phyloP scores from a whole-genome alignment of 2,888 invertebrate species.

The Cantharis rufa region DNA sequence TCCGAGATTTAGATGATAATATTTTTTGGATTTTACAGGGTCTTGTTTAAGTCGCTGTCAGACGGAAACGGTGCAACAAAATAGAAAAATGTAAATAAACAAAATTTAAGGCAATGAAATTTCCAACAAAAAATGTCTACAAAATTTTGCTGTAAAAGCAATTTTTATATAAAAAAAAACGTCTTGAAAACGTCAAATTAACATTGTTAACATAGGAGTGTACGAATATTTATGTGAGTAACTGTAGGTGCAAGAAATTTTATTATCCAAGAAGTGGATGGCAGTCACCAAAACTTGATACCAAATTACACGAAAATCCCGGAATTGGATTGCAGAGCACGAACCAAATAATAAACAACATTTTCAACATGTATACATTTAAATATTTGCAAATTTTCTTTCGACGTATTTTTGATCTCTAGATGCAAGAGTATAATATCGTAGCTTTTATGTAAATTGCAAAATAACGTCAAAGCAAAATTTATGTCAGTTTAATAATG shows the following conservation, averaged over 20 bases:
- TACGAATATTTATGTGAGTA: too few species aligned
- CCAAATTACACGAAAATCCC: not conserved
- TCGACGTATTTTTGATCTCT: not conserved
- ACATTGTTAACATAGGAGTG: too few species aligned
- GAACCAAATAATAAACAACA: not conserved
- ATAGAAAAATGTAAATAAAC: too few species aligned
- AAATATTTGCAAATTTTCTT: not conserved
- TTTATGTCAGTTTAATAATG: not conserved
- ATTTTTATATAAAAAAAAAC: too few species aligned
- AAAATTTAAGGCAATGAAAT: too few species aligned
- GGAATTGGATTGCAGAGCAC: not conserved
- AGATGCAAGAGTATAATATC: not conserved
- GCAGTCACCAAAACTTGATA: not conserved
- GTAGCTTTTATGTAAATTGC: not conserved
- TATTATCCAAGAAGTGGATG: not conserved
- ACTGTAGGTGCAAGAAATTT: not conserved
- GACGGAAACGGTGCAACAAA: too few species aligned
- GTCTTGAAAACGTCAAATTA: too few species aligned
- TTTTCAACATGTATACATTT: not conserved
- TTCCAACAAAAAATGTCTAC: too few species aligned
- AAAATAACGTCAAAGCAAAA: not conserved
- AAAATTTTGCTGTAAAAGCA: too few species aligned
- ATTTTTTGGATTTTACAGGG: too few species aligned
- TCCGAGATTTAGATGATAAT: too few species aligned
- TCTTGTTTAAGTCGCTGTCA: too few species aligned